phyloP scores from a whole-genome alignment of 1,140 invertebrate genomes.

The Chelonus insularis region DNA sequence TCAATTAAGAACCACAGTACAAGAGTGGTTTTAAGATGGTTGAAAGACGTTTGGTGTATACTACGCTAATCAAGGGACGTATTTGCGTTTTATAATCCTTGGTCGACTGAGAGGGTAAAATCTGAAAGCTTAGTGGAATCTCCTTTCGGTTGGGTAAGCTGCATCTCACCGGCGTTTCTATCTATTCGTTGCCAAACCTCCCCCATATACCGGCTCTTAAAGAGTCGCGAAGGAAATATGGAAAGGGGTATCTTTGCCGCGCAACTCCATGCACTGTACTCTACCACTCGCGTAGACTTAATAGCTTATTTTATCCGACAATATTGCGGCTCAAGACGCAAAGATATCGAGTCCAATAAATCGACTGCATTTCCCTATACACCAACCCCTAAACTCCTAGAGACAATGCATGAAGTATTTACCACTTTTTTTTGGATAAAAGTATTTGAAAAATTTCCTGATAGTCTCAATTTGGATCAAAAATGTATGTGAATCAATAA shows the following conservation, averaged over 20 bases:
- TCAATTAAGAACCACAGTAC: no score
- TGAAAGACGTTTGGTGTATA: slow-evolving; percentile 6
- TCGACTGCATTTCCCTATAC: slow-evolving; percentile 16
- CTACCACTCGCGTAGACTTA: slow-evolving; percentile 44
- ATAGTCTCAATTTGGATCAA: no score
- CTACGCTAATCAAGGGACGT: slow-evolving; percentile 57
- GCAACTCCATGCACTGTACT: slow-evolving; percentile 29
- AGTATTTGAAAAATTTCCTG: no score
- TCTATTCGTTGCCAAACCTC: slow-evolving; percentile 16
- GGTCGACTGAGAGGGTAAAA: slow-evolving; percentile 56
- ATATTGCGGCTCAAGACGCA: slow-evolving; percentile 44
- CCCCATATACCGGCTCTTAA: background rate
- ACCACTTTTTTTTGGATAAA: background rate
- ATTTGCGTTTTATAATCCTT: slow-evolving; percentile 61
- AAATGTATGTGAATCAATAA: no score
- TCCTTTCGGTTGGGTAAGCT: slow-evolving; percentile 53
- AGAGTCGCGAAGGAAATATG: slow-evolving; percentile 18
- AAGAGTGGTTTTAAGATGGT: slow-evolving; percentile 1
- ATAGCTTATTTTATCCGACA: slow-evolving; percentile 57
- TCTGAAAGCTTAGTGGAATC: slow-evolving; percentile 59
- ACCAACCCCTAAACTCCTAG: background rate
- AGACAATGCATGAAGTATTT: background rate
- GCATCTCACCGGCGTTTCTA: slow-evolving; percentile 37
- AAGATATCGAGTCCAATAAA: slow-evolving; percentile 28
- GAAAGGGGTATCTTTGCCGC: slow-evolving; percentile 40